Evolutionary conservation across 2,113 vertebrate species (phyloP), one percentile per base, ranked within the genome.

Genomic region (Eptesicus fuscus): DNA sequence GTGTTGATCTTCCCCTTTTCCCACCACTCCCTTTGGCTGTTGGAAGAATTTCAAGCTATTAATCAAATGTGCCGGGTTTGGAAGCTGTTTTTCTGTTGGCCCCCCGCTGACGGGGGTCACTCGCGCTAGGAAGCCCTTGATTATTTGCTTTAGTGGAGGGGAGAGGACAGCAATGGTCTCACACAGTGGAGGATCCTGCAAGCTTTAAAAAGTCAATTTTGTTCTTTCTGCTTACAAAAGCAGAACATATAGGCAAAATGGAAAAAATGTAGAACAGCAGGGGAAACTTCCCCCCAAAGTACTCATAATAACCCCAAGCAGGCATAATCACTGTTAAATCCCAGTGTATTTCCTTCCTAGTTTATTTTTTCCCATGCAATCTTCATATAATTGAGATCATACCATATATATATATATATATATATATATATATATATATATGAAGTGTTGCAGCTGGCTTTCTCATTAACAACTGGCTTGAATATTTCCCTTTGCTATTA

Each of bases 31-130:
- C 70, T 95, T 95, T 76, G 88, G 73, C 85, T 94, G 63, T 86
- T 85, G 86, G 94, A 94, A 96, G 70, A 63, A 83, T 89, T 86
- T 92, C 74, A 93, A 88, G 94, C 93, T 95, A 95, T 96, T 96
- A 93, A 88, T 96, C 96, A 90, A 56, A 90, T 79, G 77, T 13
- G n/a, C 80, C 22, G 42, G 53, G 40, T 56, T 88, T 87, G 88
- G 85, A 92, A 87, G 76, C 88, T 93, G 82, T 92, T 96, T 96
- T 90, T 89, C 83, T 92, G 96, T 92, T 82, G 95, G 88, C 82
- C 74, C 42, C 28, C 23, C 78, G 47, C 35, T 42, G 51, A 77
- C 74, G 79, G 53, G 79, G 93, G 80, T 96, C 80, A 92, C n/a
- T 23, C 0, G 7, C 74, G 74, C 59, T 17, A 18, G 70, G 49